Base-by-base conservation (phyloP, 2,113 vertebrate species). In the Phocoena sinus region DNA sequence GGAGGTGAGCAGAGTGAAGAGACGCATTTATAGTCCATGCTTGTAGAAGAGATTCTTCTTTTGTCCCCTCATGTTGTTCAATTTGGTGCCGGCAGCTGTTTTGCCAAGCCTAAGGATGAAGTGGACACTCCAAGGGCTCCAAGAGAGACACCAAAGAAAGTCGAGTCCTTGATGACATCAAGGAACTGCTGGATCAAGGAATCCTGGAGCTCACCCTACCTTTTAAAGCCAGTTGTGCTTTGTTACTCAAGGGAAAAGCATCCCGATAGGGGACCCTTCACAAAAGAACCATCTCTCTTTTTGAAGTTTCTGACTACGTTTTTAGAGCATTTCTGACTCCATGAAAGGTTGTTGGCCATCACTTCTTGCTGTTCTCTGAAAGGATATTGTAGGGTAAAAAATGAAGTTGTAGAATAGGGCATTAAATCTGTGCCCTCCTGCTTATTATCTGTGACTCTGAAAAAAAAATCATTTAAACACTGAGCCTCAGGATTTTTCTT, bases 341-440 rank as follows among this genome's bases (percentile, higher is more conserved):
- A 79, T 0, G 44, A 36, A 60, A 97, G 28, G 36, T 28, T 63
- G 60, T 89, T 38, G 53, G 58, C 71, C 91, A 41, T 91, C 36
- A 93, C 23, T 96, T 97, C 71, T 89, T 71, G 47, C 38, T 77
- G 38, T 83, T 84, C 14, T 96, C n/a, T 95, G 41, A 91, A 92
- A 83, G 28, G 9, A 82, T 60, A 85, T 5, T 9, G 63, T 62
- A 88, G 87, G 36, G 53, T 95, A 89, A 89, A 80, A 94, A 89
- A 28, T 36, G 12, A 47, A 90, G 50, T 90, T 93, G 38, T 92
- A 20, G 18, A 67, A 67, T 5, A 96, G 26, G 26, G 38, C n/a
- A 93, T 83, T 70, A 82, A 81, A 89, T 93, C 56, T 91, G n/a
- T 50, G 63, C 25, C 91, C 63, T 79, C 31, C 10, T 86, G 50